A percentile compares a stretch with the other conserved stretches of the same genome.
Conservation (phyloP, 2,113 vertebrate species). For the Prionailurus viverrinus region DNA sequence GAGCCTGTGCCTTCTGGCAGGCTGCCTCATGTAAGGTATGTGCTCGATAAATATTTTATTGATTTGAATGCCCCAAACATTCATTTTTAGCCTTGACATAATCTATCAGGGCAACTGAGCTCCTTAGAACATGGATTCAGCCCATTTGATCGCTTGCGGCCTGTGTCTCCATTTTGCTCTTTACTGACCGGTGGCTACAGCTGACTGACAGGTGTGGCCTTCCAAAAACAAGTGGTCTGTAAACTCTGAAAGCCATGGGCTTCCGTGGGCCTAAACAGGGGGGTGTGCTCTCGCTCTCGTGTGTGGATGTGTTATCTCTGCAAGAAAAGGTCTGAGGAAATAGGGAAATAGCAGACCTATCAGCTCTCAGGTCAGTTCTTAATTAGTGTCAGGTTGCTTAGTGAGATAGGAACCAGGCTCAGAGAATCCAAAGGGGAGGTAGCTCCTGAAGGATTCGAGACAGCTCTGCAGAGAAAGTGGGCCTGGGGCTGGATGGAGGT, state of each 20-base stretch:
- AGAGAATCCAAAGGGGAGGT: neutral
- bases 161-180: neutral
- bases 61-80: neutral
- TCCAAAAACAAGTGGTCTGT: neutral
- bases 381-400: slow-evolving; percentile 7
- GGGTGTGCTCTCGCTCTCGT: neutral
- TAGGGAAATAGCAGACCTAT: neutral
- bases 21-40: neutral
- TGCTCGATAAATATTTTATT: slow-evolving; percentile 7
- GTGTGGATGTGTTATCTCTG: neutral
- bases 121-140: neutral
- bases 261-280: neutral
- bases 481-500: neutral
- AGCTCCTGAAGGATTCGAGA: neutral
- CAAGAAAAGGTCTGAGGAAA: neutral
- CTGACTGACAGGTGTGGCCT: slow-evolving; percentile 2
- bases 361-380: slow-evolving; percentile 6
- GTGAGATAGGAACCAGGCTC: slow-evolving; percentile 33
- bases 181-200: neutral
- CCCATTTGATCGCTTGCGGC: neutral
- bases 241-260: neutral
- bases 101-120: neutral
- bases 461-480: neutral
- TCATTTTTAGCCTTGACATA: neutral
- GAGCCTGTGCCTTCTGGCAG: neutral